phyloP scores from a whole-genome alignment of 2,797 vertebrate species.

The Eurystomus glaucurus region DNA sequence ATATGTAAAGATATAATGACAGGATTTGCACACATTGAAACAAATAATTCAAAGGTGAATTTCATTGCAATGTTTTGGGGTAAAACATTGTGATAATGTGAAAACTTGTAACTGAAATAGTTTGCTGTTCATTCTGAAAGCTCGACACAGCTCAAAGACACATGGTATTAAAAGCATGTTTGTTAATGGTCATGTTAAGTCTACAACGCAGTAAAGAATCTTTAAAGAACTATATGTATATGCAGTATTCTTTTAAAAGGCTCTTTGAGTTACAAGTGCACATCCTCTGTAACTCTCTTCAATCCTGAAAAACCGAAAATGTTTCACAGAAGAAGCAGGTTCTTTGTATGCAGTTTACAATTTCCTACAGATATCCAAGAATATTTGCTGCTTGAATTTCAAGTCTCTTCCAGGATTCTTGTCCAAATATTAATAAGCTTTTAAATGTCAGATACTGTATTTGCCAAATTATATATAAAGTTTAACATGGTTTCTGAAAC shows the following conservation, averaged over 20 bases:
- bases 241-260: not conserved
- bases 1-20: not conserved
- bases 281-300: not conserved
- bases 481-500: constrained; percentile 2
- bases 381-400: constrained; percentile 27
- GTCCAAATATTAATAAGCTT: constrained; percentile 44
- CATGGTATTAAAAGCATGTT: not conserved
- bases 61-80: not conserved
- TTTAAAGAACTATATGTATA: not conserved
- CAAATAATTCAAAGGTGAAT: not conserved
- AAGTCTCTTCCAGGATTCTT: constrained; percentile 20
- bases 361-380: not conserved
- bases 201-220: not conserved
- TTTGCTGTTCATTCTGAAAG: not conserved
- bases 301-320: not conserved
- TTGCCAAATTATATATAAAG: not conserved
- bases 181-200: not conserved
- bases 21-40: not conserved
- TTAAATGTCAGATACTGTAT: constrained; percentile 42
- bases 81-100: not conserved
- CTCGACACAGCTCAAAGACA: not conserved
- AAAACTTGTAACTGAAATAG: not conserved
- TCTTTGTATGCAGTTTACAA: not conserved
- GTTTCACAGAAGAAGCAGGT: not conserved
- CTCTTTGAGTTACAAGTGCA: not conserved